Percentiles rank a stretch among this genome's conserved stretches.
phyloP scores from a whole-genome alignment of 2,113 vertebrate genomes.

The Panurus biarmicus region DNA sequence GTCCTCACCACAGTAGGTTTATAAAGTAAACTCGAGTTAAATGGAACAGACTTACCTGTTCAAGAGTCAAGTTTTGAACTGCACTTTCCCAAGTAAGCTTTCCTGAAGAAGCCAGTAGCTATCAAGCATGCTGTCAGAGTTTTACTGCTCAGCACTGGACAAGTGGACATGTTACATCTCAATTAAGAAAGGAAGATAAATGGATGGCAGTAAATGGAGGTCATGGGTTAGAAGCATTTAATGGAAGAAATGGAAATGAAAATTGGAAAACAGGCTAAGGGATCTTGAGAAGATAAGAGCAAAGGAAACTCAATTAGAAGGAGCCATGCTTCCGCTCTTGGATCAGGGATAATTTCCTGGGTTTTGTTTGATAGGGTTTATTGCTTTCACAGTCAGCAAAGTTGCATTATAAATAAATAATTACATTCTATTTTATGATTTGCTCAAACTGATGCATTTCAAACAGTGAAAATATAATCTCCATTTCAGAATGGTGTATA shows the following conservation, averaged over 20 bases:
- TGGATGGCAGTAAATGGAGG: constrained; percentile 26
- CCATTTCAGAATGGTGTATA: background rate
- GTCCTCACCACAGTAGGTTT: background rate
- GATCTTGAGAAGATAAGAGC: constrained; percentile 58
- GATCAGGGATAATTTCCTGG: constrained; percentile 11
- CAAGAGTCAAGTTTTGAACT: background rate
- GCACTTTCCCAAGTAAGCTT: background rate
- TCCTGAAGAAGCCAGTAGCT: background rate
- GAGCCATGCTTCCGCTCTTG: background rate
- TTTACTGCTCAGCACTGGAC: background rate
- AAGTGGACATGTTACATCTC: constrained; percentile 55
- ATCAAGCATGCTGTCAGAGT: background rate
- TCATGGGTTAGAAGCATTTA: constrained; percentile 63
- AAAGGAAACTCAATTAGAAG: constrained; percentile 58
- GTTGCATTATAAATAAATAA: constrained; percentile 54
- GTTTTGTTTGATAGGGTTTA: constrained; percentile 19
- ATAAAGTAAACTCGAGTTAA: background rate
- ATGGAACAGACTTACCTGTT: background rate
- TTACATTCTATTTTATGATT: background rate
- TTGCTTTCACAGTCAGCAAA: background rate
- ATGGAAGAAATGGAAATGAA: constrained; percentile 66
- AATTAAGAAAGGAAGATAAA: constrained; percentile 64
- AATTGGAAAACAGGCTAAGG: constrained; percentile 68
- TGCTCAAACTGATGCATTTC: background rate
- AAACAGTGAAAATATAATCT: background rate